A percentile compares a stretch with the other conserved stretches of the same genome.
These are phyloP conservation scores for Argya squamiceps DNA, from an alignment of 2,797 vertebrate genomes.

Conservation along the genomic window DNA sequence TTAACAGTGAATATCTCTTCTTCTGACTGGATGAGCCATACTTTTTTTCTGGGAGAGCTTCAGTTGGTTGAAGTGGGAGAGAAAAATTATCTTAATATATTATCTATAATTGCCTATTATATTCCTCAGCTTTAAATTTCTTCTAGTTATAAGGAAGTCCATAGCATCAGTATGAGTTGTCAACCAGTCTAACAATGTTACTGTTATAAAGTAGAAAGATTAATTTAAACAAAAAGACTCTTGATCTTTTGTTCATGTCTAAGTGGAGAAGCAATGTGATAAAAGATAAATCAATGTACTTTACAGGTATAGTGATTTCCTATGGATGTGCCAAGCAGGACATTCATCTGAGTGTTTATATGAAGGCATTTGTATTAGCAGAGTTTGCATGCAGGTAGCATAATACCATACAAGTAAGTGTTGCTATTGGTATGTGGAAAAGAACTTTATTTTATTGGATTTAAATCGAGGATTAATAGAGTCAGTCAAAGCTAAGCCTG, in stretches of 20 bases:
- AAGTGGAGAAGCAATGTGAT: neutral
- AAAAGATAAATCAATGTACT: neutral
- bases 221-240: slow-evolving; percentile 1
- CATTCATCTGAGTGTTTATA: neutral
- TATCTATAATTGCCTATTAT: neutral
- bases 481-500: neutral
- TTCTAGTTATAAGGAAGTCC: neutral
- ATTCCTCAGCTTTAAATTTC: neutral
- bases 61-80: neutral
- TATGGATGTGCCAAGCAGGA: neutral
- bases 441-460: neutral
- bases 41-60: neutral
- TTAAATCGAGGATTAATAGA: neutral
- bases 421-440: neutral
- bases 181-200: neutral
- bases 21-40: neutral
- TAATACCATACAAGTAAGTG: neutral
- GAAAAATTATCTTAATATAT: neutral
- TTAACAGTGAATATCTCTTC: neutral
- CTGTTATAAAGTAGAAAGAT: neutral
- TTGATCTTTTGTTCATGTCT: slow-evolving; percentile 17
- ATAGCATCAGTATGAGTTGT: neutral
- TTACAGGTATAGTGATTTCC: neutral
- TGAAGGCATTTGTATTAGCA: neutral
- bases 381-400: neutral